Evolutionary conservation across 2,113 vertebrate species (phyloP).

Genomic region (Notiomystis cincta): DNA sequence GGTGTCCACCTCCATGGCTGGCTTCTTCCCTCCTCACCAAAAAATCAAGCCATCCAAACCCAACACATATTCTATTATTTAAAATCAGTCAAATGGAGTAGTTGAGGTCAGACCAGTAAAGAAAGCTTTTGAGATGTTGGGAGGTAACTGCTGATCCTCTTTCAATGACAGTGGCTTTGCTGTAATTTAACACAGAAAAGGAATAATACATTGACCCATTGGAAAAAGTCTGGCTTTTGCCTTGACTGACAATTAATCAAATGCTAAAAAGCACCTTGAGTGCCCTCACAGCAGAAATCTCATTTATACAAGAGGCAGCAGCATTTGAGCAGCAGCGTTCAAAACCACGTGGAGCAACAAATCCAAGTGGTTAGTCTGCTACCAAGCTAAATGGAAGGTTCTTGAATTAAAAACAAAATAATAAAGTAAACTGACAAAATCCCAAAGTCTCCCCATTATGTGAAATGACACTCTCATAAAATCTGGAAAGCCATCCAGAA

Average conservation of each 20-base stretch:
- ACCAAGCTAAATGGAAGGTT: neutral
- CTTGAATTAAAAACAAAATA: neutral
- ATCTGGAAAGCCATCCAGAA: neutral
- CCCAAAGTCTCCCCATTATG: neutral
- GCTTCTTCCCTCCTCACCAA: too few relatives aligned
- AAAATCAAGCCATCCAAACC: too few relatives aligned
- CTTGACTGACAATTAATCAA: conserved; percentile 45
- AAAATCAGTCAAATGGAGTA: neutral
- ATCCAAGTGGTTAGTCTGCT: neutral
- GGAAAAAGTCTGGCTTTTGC: neutral
- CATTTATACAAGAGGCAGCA: conserved; percentile 7
- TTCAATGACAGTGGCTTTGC: neutral
- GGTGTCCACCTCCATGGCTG: too few relatives aligned
- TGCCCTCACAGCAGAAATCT: conserved; percentile 1
- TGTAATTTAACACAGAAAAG: neutral
- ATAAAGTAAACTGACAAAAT: neutral
- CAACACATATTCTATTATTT: neutral
- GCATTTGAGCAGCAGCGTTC: conserved; percentile 7
- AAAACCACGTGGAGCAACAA: neutral
- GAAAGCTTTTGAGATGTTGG: neutral
- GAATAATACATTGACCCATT: neutral
- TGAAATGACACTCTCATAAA: neutral
- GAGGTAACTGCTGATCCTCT: neutral
- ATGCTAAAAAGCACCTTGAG: conserved; percentile 24
- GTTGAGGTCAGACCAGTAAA: neutral